A percentile compares a stretch with the other conserved stretches of the same genome.
Conservation (phyloP, 2,113 vertebrate species). For the Onychorhynchus coronatus region DNA sequence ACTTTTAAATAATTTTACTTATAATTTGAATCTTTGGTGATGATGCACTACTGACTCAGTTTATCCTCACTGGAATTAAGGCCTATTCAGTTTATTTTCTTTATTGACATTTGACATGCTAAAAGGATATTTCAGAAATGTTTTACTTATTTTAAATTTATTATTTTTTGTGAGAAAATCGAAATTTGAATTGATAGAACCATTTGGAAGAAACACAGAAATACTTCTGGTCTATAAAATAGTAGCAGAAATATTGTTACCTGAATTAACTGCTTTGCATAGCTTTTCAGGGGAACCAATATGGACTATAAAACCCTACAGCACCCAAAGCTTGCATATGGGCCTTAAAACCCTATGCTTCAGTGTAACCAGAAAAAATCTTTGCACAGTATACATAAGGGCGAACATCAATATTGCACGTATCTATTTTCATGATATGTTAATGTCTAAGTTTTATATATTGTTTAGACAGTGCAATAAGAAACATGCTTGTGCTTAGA, state of each 20-base stretch:
- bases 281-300: not conserved
- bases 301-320: not conserved
- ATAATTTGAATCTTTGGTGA: not conserved
- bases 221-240: not conserved
- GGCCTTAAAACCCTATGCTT: not conserved
- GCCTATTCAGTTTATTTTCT: not conserved
- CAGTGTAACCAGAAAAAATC: not conserved
- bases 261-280: not conserved
- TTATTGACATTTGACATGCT: not conserved
- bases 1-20: not conserved
- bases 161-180: not conserved
- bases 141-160: not conserved
- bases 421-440: not conserved
- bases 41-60: not conserved
- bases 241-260: not conserved
- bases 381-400: not conserved
- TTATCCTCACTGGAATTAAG: not conserved
- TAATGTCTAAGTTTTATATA: not conserved
- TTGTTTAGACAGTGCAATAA: not conserved
- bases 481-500: not conserved
- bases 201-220: not conserved
- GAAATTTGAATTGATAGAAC: not conserved
- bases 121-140: not conserved
- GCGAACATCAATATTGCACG: not conserved
- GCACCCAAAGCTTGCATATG: not conserved